Conservation (phyloP, 2,113 vertebrate genomes). For the Apeltes quadracus region DNA sequence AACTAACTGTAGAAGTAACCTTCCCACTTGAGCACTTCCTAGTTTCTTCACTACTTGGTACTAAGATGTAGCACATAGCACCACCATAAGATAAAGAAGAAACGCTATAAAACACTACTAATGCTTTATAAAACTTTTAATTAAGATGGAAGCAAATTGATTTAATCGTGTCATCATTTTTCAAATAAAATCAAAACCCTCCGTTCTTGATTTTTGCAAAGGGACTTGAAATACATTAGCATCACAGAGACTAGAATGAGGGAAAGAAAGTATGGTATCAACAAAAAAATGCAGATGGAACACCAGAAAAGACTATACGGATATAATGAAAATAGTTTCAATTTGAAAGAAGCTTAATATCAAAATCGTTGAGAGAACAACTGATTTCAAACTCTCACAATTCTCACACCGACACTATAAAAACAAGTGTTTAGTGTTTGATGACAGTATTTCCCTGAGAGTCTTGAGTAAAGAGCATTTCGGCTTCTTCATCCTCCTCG, state of each 20-base stretch:
- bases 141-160: conserved; percentile 32
- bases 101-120: background rate
- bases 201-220: conserved; percentile 11
- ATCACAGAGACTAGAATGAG: background rate
- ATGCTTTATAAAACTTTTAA: conserved; percentile 43
- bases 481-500: conserved; percentile 63
- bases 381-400: background rate
- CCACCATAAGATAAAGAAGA: conserved; percentile 16
- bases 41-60: conserved; percentile 24
- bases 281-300: background rate
- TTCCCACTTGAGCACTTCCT: conserved; percentile 4
- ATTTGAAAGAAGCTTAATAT: background rate
- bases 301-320: background rate
- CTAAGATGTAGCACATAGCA: conserved; percentile 29
- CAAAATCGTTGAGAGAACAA: background rate
- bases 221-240: background rate
- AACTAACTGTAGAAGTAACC: background rate
- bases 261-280: background rate
- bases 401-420: background rate
- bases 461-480: conserved; percentile 82
- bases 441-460: conserved; percentile 82
- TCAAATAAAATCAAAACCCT: conserved; percentile 67
- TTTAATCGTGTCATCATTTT: conserved; percentile 58
- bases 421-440: conserved; percentile 68
- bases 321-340: background rate